Evolutionary conservation across 2,797 vertebrate genomes (phyloP).

Genomic region (Cyclopterus lumpus): DNA sequence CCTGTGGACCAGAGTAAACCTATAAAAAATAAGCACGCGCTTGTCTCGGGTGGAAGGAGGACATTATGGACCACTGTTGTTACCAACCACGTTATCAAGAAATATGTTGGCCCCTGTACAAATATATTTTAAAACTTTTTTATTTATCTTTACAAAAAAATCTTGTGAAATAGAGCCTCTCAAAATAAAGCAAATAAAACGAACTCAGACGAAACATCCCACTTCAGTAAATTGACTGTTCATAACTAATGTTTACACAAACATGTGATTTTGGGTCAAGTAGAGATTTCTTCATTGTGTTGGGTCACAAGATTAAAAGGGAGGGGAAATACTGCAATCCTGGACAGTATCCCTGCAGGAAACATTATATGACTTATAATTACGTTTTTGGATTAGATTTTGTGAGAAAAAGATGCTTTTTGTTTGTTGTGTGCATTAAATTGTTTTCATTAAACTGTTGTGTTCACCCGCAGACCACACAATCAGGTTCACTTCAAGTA

Average conservation of each 20-base stretch:
- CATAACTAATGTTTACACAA: slow-evolving; percentile 1
- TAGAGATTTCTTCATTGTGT: background rate
- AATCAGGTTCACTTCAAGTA: background rate
- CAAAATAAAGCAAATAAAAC: background rate
- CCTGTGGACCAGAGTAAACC: background rate
- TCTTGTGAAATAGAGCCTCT: too few species aligned
- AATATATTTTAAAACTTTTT: background rate
- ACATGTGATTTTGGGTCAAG: background rate
- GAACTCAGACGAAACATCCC: background rate
- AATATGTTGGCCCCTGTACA: background rate
- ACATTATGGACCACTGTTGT: too few species aligned
- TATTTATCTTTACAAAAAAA: too few species aligned
- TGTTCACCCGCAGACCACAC: background rate
- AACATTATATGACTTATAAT: background rate
- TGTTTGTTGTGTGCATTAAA: slow-evolving; percentile 1
- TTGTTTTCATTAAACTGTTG: background rate
- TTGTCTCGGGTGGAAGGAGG: background rate
- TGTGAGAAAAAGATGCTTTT: background rate
- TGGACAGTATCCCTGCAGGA: background rate
- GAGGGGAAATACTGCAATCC: accelerated
- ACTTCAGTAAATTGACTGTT: background rate
- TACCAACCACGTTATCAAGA: background rate
- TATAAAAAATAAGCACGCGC: background rate
- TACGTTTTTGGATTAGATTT: background rate
- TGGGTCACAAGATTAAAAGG: background rate